Evolutionary conservation across 2,888 invertebrate species (phyloP), one percentile per base, ranked within the genome.

Genomic region (Caenorhabditis wallacei): DNA sequence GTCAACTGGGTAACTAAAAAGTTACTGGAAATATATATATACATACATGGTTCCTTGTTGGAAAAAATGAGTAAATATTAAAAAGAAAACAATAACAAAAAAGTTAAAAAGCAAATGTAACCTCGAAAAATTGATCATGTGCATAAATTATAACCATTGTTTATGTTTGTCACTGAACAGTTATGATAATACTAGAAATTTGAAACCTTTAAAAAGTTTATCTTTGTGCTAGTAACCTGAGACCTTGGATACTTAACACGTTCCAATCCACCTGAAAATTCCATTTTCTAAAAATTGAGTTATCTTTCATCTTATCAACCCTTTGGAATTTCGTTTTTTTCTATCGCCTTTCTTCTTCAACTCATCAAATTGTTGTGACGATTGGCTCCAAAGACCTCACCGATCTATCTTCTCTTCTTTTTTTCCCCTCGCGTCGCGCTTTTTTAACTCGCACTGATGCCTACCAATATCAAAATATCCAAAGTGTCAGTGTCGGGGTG

Each of bases 331-430:
- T 71, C 61, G 37, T 61, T 64, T 63, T 63, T 72, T 37, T 24
- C 22, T 48, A 11, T 26, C 51, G 24, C 22, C 11, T 35, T 18
- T 37, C 48, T 57, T 76, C 61, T 20, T 53, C 48, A 26, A 22
- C 69, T 69, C 69, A 78, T 78, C 69, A 78, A 78, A 78, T 78
- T 69, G 76, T 76, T 76, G 76, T 76, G 78, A 69, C 76, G 68
- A 68, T 76, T 75, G 51, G 35, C 75, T 66, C 56, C 24, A 24
- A 57, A 76, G 78, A 78, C 78, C 75, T 63, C 61, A 69, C 69
- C 63, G 51, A 78, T 78, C 78, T 69, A 78, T 78, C 78, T 78
- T 78, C 69, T 68, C 46, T 57, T 56, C 30, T 40, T 76, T 72
- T 48, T 54, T 51, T 40, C 24, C 53, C 18, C 22, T 7, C 53